A percentile compares a stretch with the other conserved stretches of the same genome.
Evolutionary conservation across 2,113 vertebrate species (phyloP).

Genomic region (Saguinus imperator): DNA sequence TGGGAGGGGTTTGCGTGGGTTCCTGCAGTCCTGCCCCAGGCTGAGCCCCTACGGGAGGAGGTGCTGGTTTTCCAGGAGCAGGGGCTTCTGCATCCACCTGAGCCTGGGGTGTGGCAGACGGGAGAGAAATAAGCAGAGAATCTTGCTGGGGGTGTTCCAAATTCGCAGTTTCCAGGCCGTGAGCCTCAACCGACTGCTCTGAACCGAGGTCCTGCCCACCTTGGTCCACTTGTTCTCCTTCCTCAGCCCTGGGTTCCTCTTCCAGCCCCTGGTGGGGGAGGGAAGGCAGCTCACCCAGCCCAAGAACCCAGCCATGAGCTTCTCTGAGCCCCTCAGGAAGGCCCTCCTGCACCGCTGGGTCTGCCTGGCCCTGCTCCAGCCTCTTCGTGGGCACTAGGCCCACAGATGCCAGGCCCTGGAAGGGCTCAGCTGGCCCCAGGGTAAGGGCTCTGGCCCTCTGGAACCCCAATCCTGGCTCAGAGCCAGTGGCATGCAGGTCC

Average conservation of each 20-base stretch:
- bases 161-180: background rate
- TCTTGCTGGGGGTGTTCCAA: background rate
- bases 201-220: background rate
- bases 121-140: background rate
- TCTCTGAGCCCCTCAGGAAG: accelerated
- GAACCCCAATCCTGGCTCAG: background rate
- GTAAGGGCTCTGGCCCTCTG: accelerated
- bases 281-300: background rate
- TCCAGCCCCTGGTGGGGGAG: background rate
- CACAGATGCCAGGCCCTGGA: background rate
- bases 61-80: background rate
- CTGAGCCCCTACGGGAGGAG: accelerated
- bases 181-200: background rate
- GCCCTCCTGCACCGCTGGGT: background rate
- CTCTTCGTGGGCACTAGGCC: background rate
- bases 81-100: accelerated
- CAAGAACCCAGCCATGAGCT: background rate
- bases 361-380: accelerated
- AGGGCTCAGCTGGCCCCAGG: background rate
- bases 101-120: background rate
- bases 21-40: background rate
- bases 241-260: background rate
- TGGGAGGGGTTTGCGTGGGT: accelerated
- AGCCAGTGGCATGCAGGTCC: accelerated
- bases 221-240: background rate